phyloP scores from a whole-genome alignment of 2,888 invertebrate species.

The Trilocha varians region DNA sequence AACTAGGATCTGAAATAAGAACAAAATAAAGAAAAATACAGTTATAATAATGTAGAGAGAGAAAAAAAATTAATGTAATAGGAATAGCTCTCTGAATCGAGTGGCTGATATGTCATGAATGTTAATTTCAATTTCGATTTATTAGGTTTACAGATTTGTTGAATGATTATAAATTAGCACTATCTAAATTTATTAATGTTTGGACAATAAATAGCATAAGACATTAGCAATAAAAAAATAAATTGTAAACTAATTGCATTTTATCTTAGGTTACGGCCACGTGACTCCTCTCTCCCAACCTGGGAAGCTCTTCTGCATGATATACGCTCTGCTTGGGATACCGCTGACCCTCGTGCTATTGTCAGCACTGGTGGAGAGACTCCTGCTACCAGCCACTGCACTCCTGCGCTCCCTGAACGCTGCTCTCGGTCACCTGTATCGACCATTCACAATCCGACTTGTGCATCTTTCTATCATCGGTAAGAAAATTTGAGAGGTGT shows the following conservation, averaged over 20 bases:
- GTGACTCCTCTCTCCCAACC: constrained; percentile 88
- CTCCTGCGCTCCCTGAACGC: constrained; percentile 80
- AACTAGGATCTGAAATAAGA: no score
- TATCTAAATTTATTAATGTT: no score
- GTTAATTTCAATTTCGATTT: no score
- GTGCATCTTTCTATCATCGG: constrained; percentile 82
- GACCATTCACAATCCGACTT: constrained; percentile 82
- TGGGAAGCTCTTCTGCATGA: constrained; percentile 91
- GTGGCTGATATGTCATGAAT: no score
- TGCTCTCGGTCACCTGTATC: constrained; percentile 80
- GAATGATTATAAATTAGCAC: no score
- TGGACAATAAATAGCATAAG: no score
- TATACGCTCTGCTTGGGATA: constrained; percentile 88
- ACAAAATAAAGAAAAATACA: no score
- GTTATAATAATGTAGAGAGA: no score
- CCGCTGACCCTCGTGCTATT: constrained; percentile 89
- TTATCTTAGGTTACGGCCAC: constrained; percentile 85
- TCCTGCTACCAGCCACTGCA: constrained; percentile 82
- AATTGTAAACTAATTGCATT: background rate
- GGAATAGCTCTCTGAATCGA: no score
- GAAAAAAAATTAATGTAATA: no score
- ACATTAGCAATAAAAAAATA: no score
- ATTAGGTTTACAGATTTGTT: no score
- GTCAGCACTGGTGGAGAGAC: constrained; percentile 85
- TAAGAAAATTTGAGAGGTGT: constrained; percentile 27